These are phyloP conservation scores for Margaritifera margaritifera DNA, from an alignment of 2,888 invertebrate genomes.

Conservation along the genomic window DNA sequence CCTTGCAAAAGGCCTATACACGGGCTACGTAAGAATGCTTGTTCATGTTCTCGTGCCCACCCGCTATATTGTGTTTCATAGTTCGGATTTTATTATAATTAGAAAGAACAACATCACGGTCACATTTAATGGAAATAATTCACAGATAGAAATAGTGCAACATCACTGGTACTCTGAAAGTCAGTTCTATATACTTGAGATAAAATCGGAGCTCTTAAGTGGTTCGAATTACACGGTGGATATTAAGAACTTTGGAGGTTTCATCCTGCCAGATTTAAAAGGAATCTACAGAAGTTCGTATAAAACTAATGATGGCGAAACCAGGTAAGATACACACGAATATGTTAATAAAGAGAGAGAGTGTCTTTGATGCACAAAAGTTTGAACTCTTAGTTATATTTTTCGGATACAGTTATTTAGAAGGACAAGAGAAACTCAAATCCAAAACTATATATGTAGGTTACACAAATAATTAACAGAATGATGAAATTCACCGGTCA, in stretches of 20 bases:
- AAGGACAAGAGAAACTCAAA: too few relatives aligned
- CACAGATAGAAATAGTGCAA: constrained; percentile 29
- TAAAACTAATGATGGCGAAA: constrained; percentile 27
- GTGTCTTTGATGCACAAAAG: too few relatives aligned
- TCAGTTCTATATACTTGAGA: constrained; percentile 53
- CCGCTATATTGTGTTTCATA: constrained; percentile 54
- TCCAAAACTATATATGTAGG: too few relatives aligned
- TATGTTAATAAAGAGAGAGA: too few relatives aligned
- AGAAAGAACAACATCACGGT: constrained; percentile 26
- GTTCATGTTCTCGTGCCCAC: constrained; percentile 39
- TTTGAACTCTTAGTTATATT: too few relatives aligned
- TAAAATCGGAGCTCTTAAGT: constrained; percentile 31
- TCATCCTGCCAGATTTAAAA: constrained; percentile 44
- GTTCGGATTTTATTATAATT: constrained; percentile 31
- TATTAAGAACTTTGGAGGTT: constrained; percentile 43
- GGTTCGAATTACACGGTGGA: constrained; percentile 38
- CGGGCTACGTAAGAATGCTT: constrained; percentile 51
- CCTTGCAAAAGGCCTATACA: constrained; percentile 40
- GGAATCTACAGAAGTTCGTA: constrained; percentile 60
- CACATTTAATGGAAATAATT: constrained; percentile 2
- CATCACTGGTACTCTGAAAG: constrained; percentile 39
- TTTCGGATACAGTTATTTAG: too few relatives aligned
- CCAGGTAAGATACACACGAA: constrained; percentile 30
- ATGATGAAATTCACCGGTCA: too few relatives aligned
- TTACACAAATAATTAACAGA: too few relatives aligned